phyloP scores from a whole-genome alignment of 2,888 invertebrate species.

The Platycnemis pennipes region DNA sequence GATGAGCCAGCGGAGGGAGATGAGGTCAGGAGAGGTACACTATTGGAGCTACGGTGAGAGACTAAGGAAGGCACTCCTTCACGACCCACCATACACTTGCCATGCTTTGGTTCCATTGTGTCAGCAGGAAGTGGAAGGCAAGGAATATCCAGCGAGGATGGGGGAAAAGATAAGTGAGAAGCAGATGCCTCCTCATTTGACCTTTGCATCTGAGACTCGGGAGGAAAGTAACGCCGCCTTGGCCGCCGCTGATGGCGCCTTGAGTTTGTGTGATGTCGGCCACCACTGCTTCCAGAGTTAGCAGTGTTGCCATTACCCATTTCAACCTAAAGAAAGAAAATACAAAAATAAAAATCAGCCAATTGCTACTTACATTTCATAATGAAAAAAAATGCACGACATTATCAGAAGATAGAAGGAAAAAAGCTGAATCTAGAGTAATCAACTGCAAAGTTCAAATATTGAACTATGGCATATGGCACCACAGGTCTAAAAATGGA shows the following conservation, averaged over 20 bases:
- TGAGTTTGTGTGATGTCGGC: slow-evolving; percentile 21
- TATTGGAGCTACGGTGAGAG: background rate
- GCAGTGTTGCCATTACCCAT: slow-evolving; percentile 51
- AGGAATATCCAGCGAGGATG: slow-evolving; percentile 37
- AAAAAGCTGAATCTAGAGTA: too few relatives aligned
- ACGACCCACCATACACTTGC: slow-evolving; percentile 27
- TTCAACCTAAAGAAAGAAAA: slow-evolving; percentile 15
- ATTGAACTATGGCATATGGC: too few relatives aligned
- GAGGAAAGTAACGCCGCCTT: slow-evolving; percentile 47
- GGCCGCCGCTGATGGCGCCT: slow-evolving; percentile 46
- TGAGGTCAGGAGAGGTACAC: slow-evolving; percentile 46
- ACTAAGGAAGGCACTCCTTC: slow-evolving; percentile 28
- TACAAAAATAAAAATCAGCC: background rate
- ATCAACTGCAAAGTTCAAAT: too few relatives aligned
- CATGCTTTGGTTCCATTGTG: slow-evolving; percentile 43
- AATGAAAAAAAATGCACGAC: too few relatives aligned
- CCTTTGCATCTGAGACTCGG: slow-evolving; percentile 49
- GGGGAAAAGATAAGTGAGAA: slow-evolving; percentile 52
- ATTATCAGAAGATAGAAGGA: too few relatives aligned
- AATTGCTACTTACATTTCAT: background rate
- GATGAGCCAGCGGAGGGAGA: slow-evolving; percentile 58
- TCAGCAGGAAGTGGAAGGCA: slow-evolving; percentile 34
- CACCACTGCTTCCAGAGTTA: slow-evolving; percentile 36
- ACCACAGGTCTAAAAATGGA: too few relatives aligned
- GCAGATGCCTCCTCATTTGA: slow-evolving; percentile 61